Conservation (phyloP, 2,113 vertebrate genomes). For the Rhagologus leucostigma region DNA sequence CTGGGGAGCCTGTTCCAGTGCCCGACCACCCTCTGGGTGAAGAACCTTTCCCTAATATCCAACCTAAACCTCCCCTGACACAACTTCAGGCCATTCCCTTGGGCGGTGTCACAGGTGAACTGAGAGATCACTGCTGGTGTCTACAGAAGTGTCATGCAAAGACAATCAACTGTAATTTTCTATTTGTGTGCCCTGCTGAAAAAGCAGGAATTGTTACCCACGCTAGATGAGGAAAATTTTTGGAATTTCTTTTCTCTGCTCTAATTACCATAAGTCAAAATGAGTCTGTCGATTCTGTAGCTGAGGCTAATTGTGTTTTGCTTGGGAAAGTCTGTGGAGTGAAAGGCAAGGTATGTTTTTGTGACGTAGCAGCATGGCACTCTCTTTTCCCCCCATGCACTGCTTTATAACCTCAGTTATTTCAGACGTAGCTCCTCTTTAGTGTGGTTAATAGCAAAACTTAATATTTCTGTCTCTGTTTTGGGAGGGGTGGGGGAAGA, state of each 20-base stretch:
- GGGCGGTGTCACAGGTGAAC: not conserved
- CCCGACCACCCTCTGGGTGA: not conserved
- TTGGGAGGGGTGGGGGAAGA: constrained; percentile 12
- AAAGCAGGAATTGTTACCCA: not conserved
- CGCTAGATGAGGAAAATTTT: not conserved
- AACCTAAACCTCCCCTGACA: not conserved
- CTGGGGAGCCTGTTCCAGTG: not conserved
- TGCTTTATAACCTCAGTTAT: not conserved
- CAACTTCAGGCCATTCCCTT: not conserved
- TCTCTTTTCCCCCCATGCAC: not conserved
- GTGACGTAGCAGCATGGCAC: rapidly evolving
- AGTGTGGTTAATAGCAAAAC: not conserved
- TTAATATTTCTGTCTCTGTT: not conserved
- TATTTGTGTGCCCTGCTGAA: not conserved
- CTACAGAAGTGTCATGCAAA: not conserved
- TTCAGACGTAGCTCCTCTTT: not conserved
- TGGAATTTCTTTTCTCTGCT: not conserved
- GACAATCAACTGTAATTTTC: not conserved
- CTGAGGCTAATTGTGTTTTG: not conserved
- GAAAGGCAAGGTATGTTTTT: not conserved
- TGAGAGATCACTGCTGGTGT: rapidly evolving
- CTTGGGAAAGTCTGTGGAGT: not conserved
- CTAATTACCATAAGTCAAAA: not conserved
- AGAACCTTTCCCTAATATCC: not conserved
- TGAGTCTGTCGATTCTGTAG: not conserved